Evolutionary conservation across 2,797 vertebrate genomes (phyloP), one percentile per base, ranked within the genome.

Genomic region (Phataginus tricuspis): DNA sequence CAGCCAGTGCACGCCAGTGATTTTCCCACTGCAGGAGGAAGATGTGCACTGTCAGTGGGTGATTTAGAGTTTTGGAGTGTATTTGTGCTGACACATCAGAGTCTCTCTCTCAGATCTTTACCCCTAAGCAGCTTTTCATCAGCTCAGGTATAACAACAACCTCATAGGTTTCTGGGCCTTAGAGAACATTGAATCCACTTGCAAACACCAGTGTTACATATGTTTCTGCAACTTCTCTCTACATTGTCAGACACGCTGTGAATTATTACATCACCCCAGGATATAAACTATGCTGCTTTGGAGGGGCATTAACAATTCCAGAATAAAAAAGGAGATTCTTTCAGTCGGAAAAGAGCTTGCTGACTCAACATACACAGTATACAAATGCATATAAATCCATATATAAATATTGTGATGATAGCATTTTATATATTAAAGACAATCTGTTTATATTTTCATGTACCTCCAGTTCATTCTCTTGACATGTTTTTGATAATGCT

Each of bases 351-450:
- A 74, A 91, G 66, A 84, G 39, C 31, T 96, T 83, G 27, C 42
- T 85, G 49, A 78, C 55, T 49, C 53, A 79, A 74, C 13, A 51
- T 7, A 71, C 4, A 23, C 57, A 29, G 4, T 49, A 23, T 31
- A 37, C 31, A 71, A 68, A 84, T 68, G 45, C 25, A 78, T 42
- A 42, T 9, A 84, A 42, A 51, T 85, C 7, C 29, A 59, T 15
- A 49, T 59, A 45, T 45, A 69, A 53, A 91, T 63, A 37, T n/a
- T 55, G 11, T 34, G 27, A 74, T 79, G 75, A 53, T 23, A 90
- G 69, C 53, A 86, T 83, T 83, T 85, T 37, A 53, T 39, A 84
- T 34, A 7, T 74, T 66, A 91, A 95, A 96, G 31, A 64, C 49
- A 91, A 39, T 7, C 59, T 83, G 18, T n/a, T 92, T 61, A 53